Conservation (phyloP, 1,140 invertebrate species). For the Nymphalis io region DNA sequence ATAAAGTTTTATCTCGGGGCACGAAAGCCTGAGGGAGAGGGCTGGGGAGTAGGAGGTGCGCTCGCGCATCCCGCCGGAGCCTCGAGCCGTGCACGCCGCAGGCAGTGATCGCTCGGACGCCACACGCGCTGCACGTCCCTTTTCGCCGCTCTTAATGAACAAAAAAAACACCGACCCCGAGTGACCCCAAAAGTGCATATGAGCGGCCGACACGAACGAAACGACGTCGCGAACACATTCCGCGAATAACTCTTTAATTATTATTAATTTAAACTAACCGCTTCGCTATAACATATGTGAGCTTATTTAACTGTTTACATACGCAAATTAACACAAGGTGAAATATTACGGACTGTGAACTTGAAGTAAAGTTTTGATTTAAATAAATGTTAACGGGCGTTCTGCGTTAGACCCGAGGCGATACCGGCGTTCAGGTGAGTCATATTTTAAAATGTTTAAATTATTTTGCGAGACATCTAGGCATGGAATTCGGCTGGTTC, state of each 20-base stretch:
- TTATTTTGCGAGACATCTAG: constrained; percentile 32
- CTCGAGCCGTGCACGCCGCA: constrained; percentile 31
- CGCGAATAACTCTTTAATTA: constrained; percentile 36
- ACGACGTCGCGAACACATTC: constrained; percentile 58
- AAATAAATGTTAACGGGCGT: constrained; percentile 58
- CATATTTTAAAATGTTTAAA: constrained; percentile 36
- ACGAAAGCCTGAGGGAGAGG: constrained; percentile 54
- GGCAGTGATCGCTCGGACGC: constrained; percentile 67
- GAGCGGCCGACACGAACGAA: constrained; percentile 63
- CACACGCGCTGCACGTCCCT: constrained; percentile 51
- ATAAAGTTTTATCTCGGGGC: constrained; percentile 52
- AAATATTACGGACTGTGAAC: constrained; percentile 57
- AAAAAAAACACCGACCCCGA: constrained; percentile 58
- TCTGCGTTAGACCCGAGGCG: constrained; percentile 40
- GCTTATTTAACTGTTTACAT: constrained; percentile 54
- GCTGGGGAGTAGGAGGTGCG: constrained; percentile 43
- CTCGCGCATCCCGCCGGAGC: constrained; percentile 43
- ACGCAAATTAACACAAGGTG: constrained; percentile 53
- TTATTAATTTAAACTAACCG: constrained; percentile 47
- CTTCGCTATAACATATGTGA: constrained; percentile 61
- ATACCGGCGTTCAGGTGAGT: constrained; percentile 58
- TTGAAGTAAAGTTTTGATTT: constrained; percentile 44
- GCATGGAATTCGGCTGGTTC: constrained; percentile 28
- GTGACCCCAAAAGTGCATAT: constrained; percentile 62
- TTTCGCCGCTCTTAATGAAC: constrained; percentile 39